Conservation (phyloP, 2,888 invertebrate genomes). For the Poecilobothrus nobilitatus region DNA sequence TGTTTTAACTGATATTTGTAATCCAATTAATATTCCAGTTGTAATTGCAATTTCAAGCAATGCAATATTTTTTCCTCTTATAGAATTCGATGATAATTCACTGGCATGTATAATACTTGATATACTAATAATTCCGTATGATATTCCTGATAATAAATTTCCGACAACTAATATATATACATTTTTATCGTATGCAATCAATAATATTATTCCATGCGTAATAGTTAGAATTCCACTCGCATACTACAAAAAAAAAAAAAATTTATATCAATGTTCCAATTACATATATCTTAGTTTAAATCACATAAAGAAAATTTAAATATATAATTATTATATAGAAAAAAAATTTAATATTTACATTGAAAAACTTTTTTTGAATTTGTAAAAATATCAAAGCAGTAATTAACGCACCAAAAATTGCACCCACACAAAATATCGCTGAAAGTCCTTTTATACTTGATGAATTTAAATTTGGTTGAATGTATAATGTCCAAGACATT, state of each 20-base stretch:
- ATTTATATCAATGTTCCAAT: background rate
- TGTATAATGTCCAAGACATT: slow-evolving; percentile 8
- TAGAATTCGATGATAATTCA: slow-evolving; percentile 17
- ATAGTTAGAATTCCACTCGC: background rate
- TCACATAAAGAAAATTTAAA: no score
- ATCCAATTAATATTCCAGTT: background rate
- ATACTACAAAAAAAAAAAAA: slow-evolving; percentile 5
- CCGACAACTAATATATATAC: slow-evolving; percentile 8
- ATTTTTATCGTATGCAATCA: background rate
- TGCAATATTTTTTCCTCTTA: slow-evolving; percentile 16
- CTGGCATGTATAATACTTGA: slow-evolving; percentile 18
- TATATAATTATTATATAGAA: no score
- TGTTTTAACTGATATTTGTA: slow-evolving; percentile 10
- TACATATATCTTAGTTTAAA: no score
- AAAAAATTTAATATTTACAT: slow-evolving; percentile 13
- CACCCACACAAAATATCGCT: slow-evolving; percentile 9
- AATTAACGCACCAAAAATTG: slow-evolving; percentile 16
- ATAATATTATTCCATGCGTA: background rate
- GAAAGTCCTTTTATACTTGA: background rate
- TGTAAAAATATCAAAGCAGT: slow-evolving; percentile 8
- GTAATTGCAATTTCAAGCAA: slow-evolving; percentile 13
- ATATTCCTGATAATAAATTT: slow-evolving; percentile 16
- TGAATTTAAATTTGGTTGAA: background rate
- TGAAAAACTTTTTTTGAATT: slow-evolving; percentile 16
- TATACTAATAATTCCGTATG: slow-evolving; percentile 17